Base-by-base conservation (phyloP, 2,113 vertebrate species). In the Hippoglossus stenolepis region DNA sequence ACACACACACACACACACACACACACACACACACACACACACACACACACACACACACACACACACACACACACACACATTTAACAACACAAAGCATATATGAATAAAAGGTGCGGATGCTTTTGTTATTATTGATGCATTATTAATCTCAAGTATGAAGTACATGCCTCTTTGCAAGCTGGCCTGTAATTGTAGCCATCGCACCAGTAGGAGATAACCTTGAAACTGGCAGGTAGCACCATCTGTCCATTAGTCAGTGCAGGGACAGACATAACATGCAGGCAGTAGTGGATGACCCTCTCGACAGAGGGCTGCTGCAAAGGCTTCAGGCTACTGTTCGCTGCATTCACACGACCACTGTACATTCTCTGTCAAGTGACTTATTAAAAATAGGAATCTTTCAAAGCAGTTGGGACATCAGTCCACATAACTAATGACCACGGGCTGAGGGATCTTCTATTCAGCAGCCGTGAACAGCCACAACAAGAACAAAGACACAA, bases 171-270 rank as follows among this genome's bases (percentile, higher is more conserved):
- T 31, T 26, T 9, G 5, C 40, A 31, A 61, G n/a, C 26, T 73
- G 72, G 4, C 5, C 26, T 51, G 24, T 13, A 45, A 23, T 13
- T 20, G 6, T 71, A 70, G 70, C 57, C 40, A 26, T 62, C 45
- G 24, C 57, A 23, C 31, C 57, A 62, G 70, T 40, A 35, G 5
- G 51, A 71, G 58, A 86, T 71, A 71, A 82, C 84, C 86, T 83
- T 82, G 73, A 75, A 77, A 71, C 24, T 79, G 72, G 77, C 74
- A 76, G 79, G 73, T 56, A 75, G 71, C 81, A 51, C 47, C 47
- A 51, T 51, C 47, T 18, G 47, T 51, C 47, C 47, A 51, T 51
- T 51, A 51, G 47, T 62, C 82, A 21, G 53, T 54, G 14, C 68
- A 60, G 60, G 20, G 26, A 47, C 54, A 26, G 54, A 83, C 66